Percentiles rank a stretch among this genome's conserved stretches.
Evolutionary conservation across 2,888 invertebrate species (phyloP).

Genomic region (Drosophila barbarae): DNA sequence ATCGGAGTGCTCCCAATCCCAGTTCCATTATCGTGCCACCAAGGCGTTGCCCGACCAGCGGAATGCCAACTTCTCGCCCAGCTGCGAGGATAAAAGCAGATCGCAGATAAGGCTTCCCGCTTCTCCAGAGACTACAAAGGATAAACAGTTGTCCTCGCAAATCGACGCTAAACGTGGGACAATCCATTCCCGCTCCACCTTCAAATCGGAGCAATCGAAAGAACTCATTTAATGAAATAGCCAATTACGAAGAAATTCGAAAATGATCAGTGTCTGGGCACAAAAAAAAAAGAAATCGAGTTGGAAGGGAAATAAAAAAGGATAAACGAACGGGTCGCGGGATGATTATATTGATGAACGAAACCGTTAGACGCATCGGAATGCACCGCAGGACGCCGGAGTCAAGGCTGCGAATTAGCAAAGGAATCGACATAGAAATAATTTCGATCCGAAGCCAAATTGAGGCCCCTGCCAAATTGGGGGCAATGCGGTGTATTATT

Average conservation of each 20-base stretch:
- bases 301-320: conserved; percentile 18
- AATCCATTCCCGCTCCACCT: not conserved
- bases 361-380: conserved; percentile 73
- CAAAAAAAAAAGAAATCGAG: not conserved
- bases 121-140: not conserved
- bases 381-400: conserved; percentile 47
- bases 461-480: conserved; percentile 67
- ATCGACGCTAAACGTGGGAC: conserved; percentile 30
- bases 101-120: conserved; percentile 23
- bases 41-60: conserved; percentile 30
- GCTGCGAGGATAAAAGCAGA: conserved; percentile 22
- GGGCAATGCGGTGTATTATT: conserved; percentile 71
- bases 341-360: conserved; percentile 44
- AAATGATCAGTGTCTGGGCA: conserved; percentile 62
- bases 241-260: conserved; percentile 47
- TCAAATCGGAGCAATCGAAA: conserved; percentile 43
- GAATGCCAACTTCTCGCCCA: conserved; percentile 57
- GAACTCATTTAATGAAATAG: conserved; percentile 65
- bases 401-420: conserved; percentile 60
- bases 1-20: conserved; percentile 33
- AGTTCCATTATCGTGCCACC: conserved; percentile 34
- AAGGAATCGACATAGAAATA: conserved; percentile 62
- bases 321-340: conserved; percentile 53
- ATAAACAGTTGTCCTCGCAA: conserved; percentile 21
- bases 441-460: conserved; percentile 64